Evolutionary conservation across 2,797 vertebrate genomes (phyloP), one percentile per base, ranked within the genome.

Genomic region (Sitta carolinensis): DNA sequence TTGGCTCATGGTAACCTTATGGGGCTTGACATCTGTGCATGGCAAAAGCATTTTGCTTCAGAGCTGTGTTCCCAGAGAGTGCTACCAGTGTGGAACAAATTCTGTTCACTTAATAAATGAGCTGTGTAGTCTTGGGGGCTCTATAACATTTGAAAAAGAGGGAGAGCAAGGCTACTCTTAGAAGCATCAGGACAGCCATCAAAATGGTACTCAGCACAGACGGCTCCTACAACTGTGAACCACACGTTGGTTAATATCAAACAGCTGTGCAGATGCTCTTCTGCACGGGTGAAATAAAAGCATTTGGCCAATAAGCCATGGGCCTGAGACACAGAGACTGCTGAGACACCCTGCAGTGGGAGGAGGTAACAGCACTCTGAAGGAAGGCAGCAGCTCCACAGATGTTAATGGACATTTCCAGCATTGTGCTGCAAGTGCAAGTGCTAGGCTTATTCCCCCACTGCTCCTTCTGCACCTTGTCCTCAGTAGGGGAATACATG

Each of bases 361-460:
- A 69, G 27, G 17, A 76, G 25, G 23, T 2, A 25, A 27, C 34
- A 50, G 36, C 1, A 1, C 23, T 38, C 62, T 57, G 68, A 68
- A 83, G 64, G 50, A 90, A 90, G 36, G 81, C 50, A 81, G 55
- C 30, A 70, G 45, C 51, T 70, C 3, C 0, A 26, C 51, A 36
- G 74, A 47, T 23, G 34, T 43, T 34, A 27, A 17, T 3, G 3
- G 2, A 1, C 1, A 0, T 9, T 76, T 58, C 50, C 1, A 4
- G 34, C 68, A 40, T 64, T 7, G 18, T 42, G 51, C 58, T 86
- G 25, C 19, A 30, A 62, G 19, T 18, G 9, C 34, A 54, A 59
- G 73, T 26, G 36, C 36, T 36, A 36, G 36, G 36, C 27, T 68
- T 43, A 32, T 23, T 20, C 10, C 16, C 5, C 7, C 2, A 5